Base-by-base conservation (phyloP, 2,888 invertebrate species). In the Brachynemurus nebulosus region DNA sequence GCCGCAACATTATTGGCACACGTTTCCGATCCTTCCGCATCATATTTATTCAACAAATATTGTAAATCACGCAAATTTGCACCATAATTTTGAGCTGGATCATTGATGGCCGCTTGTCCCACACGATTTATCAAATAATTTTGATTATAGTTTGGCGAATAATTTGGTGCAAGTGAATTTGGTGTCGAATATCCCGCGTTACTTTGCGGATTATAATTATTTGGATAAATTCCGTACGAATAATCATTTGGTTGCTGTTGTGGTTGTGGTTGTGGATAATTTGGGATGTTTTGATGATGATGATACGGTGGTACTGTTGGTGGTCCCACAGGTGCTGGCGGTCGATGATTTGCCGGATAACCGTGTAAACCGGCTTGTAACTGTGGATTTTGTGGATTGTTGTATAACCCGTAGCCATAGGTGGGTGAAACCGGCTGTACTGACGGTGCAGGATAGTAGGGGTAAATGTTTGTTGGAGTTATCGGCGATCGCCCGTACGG, bases 1-100 rank as follows among this genome's bases (percentile, higher is more conserved):
- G 86, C 84, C 0, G 77, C 81, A n/a, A 89, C 88, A 61, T 88
- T 88, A 41, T 78, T 79, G 0, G 84, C 84, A 57, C 88, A 89
- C 61, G 85, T 81, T 58, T 81, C 77, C 0, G 86, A 80, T 8
- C 85, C 78, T 55, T 81, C 76, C 21, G 79, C 72, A 59, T 88
- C 88, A 19, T 85, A 70, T 47, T 80, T 78, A 35, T 76, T 71
- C 49, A 88, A 59, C 34, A 83, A 69, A 48, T 74, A 71, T 48
- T 72, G 65, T 1, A 70, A 49, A 61, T 64, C 60, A 62, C 69
- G 45, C 65, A 65, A 47, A 68, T 60, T 30, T 30, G 30, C 14
- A 30, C 30, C 30, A 30, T 30, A 30, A n/a, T 30, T 30, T 30
- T n/a, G 30, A 30, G n/a, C 14, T 8, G 30, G 30, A 30, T 30